These are phyloP conservation scores for Subacronicta megacephala DNA, from an alignment of 2,888 invertebrate genomes.

Conservation along the genomic window DNA sequence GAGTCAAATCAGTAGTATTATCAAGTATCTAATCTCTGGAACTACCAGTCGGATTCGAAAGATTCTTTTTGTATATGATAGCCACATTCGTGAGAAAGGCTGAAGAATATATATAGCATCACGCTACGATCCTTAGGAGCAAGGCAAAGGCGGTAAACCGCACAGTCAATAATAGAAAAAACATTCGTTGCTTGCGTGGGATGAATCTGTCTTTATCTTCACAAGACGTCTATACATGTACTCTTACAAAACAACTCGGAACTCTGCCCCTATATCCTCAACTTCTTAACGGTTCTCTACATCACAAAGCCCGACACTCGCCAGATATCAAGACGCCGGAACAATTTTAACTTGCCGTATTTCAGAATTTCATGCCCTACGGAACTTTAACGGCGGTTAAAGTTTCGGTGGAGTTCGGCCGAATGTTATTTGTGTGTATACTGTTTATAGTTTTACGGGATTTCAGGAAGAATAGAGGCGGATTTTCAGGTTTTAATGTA, in stretches of 20 bases:
- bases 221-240: not conserved
- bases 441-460: constrained; percentile 1
- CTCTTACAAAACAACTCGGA: constrained; percentile 6
- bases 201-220: too few relatives aligned
- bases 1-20: too few relatives aligned
- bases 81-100: too few relatives aligned
- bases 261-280: constrained; percentile 2
- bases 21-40: too few relatives aligned
- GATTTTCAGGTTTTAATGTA: not conserved
- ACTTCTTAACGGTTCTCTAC: constrained; percentile 24
- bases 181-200: too few relatives aligned
- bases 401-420: constrained; percentile 54
- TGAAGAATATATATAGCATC: too few relatives aligned
- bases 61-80: too few relatives aligned
- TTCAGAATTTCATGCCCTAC: constrained; percentile 67
- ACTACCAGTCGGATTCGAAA: too few relatives aligned
- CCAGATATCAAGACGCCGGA: constrained; percentile 42
- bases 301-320: constrained; percentile 5
- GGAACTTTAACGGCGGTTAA: constrained; percentile 62
- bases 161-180: too few relatives aligned
- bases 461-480: not conserved
- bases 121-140: too few relatives aligned
- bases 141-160: too few relatives aligned
- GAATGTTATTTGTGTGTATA: constrained; percentile 3
- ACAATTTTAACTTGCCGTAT: constrained; percentile 64